phyloP scores from a whole-genome alignment of 2,797 vertebrate genomes.

The Chiropotes sagulatus region DNA sequence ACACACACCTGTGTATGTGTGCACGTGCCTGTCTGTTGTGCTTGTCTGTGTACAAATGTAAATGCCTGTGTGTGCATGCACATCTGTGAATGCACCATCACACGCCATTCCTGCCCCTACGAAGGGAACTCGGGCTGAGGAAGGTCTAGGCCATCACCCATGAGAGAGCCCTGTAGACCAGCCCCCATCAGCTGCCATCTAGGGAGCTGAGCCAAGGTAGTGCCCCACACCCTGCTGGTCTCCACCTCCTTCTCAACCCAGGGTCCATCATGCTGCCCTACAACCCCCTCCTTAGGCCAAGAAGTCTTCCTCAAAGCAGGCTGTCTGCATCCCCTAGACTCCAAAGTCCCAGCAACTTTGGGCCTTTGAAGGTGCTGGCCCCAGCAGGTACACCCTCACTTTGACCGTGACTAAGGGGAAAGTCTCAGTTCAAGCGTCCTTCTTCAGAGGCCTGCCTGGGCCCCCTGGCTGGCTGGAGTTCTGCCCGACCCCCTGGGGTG shows the following conservation, averaged over 20 bases:
- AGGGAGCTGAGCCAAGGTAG: neutral
- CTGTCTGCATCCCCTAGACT: neutral
- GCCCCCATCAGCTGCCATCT: neutral
- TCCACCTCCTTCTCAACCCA: neutral
- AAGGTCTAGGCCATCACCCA: neutral
- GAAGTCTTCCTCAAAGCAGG: neutral
- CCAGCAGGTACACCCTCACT: neutral
- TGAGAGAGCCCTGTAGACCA: too few relatives aligned
- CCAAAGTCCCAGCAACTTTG: neutral
- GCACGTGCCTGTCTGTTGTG: too few relatives aligned
- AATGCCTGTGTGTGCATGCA: too few relatives aligned
- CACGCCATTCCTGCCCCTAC: neutral
- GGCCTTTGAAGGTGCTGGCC: neutral
- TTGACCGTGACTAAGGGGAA: rapidly evolving
- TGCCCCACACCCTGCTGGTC: neutral
- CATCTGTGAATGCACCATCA: neutral
- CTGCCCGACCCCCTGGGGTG: neutral
- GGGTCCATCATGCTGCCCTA: neutral
- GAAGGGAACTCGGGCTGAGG: neutral
- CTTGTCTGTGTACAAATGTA: neutral
- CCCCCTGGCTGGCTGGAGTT: too few relatives aligned
- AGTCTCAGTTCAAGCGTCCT: neutral
- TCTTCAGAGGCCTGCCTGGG: neutral
- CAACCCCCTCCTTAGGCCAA: neutral
- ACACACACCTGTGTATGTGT: too few relatives aligned